These are phyloP conservation scores for Chascanopsetta lugubris DNA, from an alignment of 2,113 vertebrate species.

Conservation along the genomic window DNA sequence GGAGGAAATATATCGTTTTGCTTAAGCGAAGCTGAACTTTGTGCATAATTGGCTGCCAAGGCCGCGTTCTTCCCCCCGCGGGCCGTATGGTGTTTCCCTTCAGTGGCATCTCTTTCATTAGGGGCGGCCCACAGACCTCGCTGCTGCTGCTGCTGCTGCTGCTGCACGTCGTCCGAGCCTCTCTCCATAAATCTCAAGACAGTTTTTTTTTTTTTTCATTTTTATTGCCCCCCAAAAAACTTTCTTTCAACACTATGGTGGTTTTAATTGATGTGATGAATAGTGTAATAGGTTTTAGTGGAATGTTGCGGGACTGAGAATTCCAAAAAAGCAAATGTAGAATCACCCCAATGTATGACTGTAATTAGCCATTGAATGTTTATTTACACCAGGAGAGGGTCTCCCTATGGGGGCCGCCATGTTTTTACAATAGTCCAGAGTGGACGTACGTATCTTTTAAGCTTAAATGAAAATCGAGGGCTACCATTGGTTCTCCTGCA, in stretches of 20 bases:
- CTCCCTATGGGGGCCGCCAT: too few species aligned
- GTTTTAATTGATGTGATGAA: conserved; percentile 18
- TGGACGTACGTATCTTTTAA: too few species aligned
- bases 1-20: conserved; percentile 68
- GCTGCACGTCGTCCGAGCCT: conserved; percentile 37
- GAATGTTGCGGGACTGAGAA: too few species aligned
- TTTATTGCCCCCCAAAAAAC: too few species aligned
- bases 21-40: conserved; percentile 77
- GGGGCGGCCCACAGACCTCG: conserved; percentile 46
- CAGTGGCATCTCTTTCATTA: conserved; percentile 73
- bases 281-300: background rate
- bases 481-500: too few species aligned
- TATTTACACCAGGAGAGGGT: too few species aligned
- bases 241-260: conserved; percentile 1
- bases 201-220: background rate
- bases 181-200: conserved; percentile 9
- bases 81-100: conserved; percentile 69
- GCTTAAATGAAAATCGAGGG: too few species aligned
- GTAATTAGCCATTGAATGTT: too few species aligned
- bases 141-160: conserved; percentile 32
- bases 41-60: conserved; percentile 70
- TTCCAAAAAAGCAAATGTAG: too few species aligned
- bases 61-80: conserved; percentile 62
- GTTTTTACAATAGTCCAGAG: too few species aligned
- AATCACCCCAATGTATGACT: too few species aligned